Evolutionary conservation across 2,113 vertebrate genomes (phyloP).

Genomic region (Macquaria australasica): DNA sequence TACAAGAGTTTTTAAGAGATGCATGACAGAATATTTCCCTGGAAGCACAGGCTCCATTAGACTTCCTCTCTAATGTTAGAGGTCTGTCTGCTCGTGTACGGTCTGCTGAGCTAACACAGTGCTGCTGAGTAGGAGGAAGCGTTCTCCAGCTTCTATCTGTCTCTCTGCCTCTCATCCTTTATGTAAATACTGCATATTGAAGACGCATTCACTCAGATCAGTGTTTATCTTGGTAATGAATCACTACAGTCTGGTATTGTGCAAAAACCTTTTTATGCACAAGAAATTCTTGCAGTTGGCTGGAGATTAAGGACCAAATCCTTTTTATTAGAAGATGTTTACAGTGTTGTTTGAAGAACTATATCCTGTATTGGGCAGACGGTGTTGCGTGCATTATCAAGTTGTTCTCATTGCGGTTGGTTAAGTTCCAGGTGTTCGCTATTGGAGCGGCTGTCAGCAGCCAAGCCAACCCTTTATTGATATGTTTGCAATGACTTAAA

Average conservation of each 20-base stretch:
- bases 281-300: conserved; percentile 64
- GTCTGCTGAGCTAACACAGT: conserved; percentile 72
- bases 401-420: conserved; percentile 58
- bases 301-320: conserved; percentile 67
- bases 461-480: conserved; percentile 69
- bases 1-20: conserved; percentile 51
- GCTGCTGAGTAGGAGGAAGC: conserved; percentile 61
- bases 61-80: conserved; percentile 36
- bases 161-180: conserved; percentile 52
- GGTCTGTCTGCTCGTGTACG: conserved; percentile 56
- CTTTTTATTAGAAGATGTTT: conserved; percentile 62
- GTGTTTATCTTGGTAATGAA: conserved; percentile 71
- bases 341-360: conserved; percentile 62
- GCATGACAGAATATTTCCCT: conserved; percentile 60
- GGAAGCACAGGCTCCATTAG: conserved; percentile 62
- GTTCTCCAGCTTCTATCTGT: conserved; percentile 57
- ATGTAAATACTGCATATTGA: conserved; percentile 69
- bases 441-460: conserved; percentile 68
- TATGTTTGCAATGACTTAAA: conserved; percentile 67
- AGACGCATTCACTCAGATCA: conserved; percentile 60
- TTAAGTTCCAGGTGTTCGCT: conserved; percentile 75
- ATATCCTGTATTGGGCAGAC: conserved; percentile 38
- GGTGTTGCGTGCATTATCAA: conserved; percentile 57
- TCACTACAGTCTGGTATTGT: conserved; percentile 51
- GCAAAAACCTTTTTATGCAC: conserved; percentile 62